These are phyloP conservation scores for Heptranchias perlo DNA, from an alignment of 2,113 vertebrate genomes.

Conservation along the genomic window DNA sequence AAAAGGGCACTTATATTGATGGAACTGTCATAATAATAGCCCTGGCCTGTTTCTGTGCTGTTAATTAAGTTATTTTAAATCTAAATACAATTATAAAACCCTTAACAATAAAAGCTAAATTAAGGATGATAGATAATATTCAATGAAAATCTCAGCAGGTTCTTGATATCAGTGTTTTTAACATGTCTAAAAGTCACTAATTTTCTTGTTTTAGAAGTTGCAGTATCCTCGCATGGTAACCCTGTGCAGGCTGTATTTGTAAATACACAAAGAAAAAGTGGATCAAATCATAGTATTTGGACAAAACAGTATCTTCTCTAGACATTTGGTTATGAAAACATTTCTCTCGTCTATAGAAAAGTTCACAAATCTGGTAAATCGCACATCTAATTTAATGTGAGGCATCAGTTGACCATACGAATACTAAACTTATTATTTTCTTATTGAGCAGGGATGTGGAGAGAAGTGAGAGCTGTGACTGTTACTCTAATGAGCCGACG, in stretches of 20 bases:
- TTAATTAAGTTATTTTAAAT: not conserved
- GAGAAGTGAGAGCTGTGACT: not conserved
- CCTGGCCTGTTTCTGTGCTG: not conserved
- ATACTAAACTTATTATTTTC: not conserved
- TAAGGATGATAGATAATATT: not conserved
- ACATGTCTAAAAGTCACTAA: not conserved
- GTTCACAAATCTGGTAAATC: not conserved
- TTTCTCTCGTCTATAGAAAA: not conserved
- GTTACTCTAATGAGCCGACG: not conserved
- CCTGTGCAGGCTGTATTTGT: not conserved
- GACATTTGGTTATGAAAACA: not conserved
- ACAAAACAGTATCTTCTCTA: not conserved
- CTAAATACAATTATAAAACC: not conserved
- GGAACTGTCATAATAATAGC: not conserved
- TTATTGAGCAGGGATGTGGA: not conserved
- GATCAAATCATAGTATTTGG: not conserved
- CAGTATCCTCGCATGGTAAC: constrained; percentile 6
- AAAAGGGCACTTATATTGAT: not conserved
- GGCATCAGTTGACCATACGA: not conserved
- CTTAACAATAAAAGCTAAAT: not conserved
- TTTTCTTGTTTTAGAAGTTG: not conserved
- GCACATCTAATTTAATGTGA: not conserved
- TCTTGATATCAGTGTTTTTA: not conserved
- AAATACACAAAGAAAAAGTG: not conserved
- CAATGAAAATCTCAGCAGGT: not conserved